Evolutionary conservation across 30 jellyfish, hydroid and myxozoan genomes (phyloP), one percentile per base, ranked within the genome.

Genomic region (Aurelia coerulea): DNA sequence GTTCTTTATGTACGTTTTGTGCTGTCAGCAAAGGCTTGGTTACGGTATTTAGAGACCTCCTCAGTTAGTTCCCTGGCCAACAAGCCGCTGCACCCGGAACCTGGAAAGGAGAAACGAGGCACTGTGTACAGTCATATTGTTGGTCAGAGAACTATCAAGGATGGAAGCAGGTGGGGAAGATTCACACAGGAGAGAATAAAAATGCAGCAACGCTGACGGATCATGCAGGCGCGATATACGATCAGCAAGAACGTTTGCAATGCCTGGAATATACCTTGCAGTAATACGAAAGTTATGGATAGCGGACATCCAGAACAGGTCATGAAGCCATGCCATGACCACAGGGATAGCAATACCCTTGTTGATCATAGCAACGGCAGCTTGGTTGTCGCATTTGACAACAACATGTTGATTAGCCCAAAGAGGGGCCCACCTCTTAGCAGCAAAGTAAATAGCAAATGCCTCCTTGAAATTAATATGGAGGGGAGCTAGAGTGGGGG

Each of bases 371-470:
- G 69, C 68, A 18, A 73, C 84, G 5, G 84, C 73, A 17, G 84
- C 84, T n/a, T 70, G 54, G 17, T 73, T 73, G 17, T 73, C 84
- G 5, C 49, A 37, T 2, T 37, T 37, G 5, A 37, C 49, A 37
- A 37, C 49, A 29, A 41, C 19, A 31, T 46, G 51, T 69, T 73
- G 41, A 49, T 73, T 73, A 13, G 41, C 16, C 84, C 84, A 73
- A 23, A 69, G 16, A 16, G 84, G 58, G 42, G 84, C 84, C 84
- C 84, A 33, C 73, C 73, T 70, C 65, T 15, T n/a, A 73, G 84
- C 84, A 8, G 83, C 65, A 41, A 72, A 16, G 23, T 18, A 39
- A 29, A 72, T 51, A 72, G 65, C 39, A 37, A 33, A 49, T 12
- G 84, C 68, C 42, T 73, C 84, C 34, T 73, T 73, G 34, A 33